These are phyloP conservation scores for Schizothorax lantsangensis DNA, from an alignment of 2,797 vertebrate species.

Conservation along the genomic window DNA sequence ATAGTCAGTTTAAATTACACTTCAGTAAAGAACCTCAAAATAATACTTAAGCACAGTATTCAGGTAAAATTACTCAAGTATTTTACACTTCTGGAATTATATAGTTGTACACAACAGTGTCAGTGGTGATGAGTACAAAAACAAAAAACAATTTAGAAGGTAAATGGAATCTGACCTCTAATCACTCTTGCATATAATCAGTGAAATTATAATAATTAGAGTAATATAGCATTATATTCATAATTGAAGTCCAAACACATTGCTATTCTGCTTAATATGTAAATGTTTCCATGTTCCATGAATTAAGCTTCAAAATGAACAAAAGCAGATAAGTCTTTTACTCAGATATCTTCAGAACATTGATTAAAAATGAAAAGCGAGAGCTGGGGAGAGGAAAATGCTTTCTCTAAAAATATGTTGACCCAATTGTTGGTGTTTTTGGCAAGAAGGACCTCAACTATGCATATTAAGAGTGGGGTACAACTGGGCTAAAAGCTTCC, in stretches of 20 bases:
- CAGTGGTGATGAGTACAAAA: neutral
- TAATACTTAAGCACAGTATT: neutral
- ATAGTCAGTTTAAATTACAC: neutral
- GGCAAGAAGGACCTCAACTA: neutral
- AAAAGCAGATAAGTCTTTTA: neutral
- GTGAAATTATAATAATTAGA: constrained; percentile 1
- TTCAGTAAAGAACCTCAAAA: neutral
- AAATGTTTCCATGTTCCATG: neutral
- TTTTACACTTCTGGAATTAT: neutral
- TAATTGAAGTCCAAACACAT: neutral
- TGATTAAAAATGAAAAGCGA: neutral
- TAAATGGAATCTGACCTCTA: constrained; percentile 25
- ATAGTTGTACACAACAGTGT: neutral
- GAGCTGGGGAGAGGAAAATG: neutral
- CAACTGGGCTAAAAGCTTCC: neutral
- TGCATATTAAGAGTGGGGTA: neutral
- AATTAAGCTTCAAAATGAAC: constrained; percentile 4
- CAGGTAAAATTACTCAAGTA: neutral
- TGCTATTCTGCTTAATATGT: constrained; percentile 12
- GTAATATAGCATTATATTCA: constrained; percentile 1
- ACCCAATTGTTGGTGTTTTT: neutral
- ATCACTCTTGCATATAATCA: constrained; percentile 12
- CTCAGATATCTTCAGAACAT: neutral
- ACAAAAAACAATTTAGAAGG: neutral
- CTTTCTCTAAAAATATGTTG: constrained; percentile 7